Base-by-base conservation (phyloP, 2,888 invertebrate genomes). In the Augiades crinisus region DNA sequence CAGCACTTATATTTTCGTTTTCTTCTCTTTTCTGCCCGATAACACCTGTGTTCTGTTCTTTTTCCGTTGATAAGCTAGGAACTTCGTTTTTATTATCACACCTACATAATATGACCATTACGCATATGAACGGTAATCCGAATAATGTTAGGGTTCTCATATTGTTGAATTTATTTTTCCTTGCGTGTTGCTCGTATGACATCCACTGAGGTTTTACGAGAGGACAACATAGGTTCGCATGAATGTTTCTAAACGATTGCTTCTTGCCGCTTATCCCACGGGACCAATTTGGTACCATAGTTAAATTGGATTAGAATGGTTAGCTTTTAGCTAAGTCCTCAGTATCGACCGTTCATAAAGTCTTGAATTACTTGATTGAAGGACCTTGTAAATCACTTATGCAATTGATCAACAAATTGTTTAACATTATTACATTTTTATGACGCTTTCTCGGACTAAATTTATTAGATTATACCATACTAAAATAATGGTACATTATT, bases 261-360 rank as follows among this genome's bases (percentile, higher is more conserved):
- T 64, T 68, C 68, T 69, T 62, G 63, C 65, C 61, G 56, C 57
- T 56, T 62, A 62, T 63, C 85, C 72, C 75, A 56, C 51, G 83
- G 78, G 87, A 75, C 70, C 71, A 61, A 58, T 79, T 77, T 65
- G 61, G 70, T 68, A 66, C 71, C 68, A 72, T 79, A 68, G 64
- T 74, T 81, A 81, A 84, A 86, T 82, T 84, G 72, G 81, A 88
- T 88, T 87, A 80, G 83, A 83, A 72, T 81, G 75, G 75, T 61
- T 67, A 62, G 73, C 77, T 78, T 81, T 81, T 69, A 77, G 72
- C 65, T 66, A 75, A 75, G 78, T 73, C 77, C 69, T 62, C 65
- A 68, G 54, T 68, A 77, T 77, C 66, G 67, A 61, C 63, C 67
- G 67, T 68, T 75, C 78, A 76, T 81, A 77, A 68, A 71, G 67